Percentiles rank a stretch among this genome's conserved stretches.
phyloP scores from a whole-genome alignment of 2,888 invertebrate species.

The Zaprionus bogoriensis region DNA sequence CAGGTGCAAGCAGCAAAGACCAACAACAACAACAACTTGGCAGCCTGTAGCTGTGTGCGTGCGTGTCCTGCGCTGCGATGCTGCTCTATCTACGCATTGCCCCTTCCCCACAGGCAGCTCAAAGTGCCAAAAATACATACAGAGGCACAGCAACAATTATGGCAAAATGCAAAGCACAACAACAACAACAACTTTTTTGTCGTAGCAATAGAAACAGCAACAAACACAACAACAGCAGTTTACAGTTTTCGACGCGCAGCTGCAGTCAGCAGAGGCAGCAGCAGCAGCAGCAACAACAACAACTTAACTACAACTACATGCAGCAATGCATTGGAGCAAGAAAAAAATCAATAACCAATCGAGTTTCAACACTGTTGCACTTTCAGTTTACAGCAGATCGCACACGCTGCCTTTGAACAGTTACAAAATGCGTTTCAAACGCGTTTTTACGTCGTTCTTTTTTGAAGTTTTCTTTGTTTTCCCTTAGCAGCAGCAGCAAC shows the following conservation, averaged over 20 bases:
- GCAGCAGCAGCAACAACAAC: constrained; percentile 41
- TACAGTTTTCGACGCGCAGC: constrained; percentile 57
- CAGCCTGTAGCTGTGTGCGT: constrained; percentile 17
- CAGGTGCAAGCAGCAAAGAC: constrained; percentile 48
- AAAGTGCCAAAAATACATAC: constrained; percentile 6
- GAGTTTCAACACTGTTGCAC: constrained; percentile 23
- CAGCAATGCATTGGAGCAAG: constrained; percentile 54
- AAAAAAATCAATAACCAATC: constrained; percentile 67
- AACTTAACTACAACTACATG: constrained; percentile 52
- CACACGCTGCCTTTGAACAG: constrained; percentile 13
- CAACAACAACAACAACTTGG: constrained; percentile 28
- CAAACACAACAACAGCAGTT: constrained; percentile 33
- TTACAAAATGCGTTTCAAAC: constrained; percentile 46
- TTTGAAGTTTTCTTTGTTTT: constrained; percentile 79
- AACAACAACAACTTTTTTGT: neutral
- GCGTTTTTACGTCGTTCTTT: constrained; percentile 74
- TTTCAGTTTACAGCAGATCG: constrained; percentile 14
- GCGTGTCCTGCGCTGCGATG: constrained; percentile 6
- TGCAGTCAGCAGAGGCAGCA: constrained; percentile 40
- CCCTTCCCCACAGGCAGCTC: neutral
- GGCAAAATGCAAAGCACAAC: constrained; percentile 5
- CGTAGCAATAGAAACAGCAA: constrained; percentile 26
- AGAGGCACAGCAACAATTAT: constrained; percentile 40
- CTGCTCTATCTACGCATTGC: constrained; percentile 4
- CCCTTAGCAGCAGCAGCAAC: constrained; percentile 52